Evolutionary conservation across 2,797 vertebrate species (phyloP).

Genomic region (Xiphorhynchus erythropygius): DNA sequence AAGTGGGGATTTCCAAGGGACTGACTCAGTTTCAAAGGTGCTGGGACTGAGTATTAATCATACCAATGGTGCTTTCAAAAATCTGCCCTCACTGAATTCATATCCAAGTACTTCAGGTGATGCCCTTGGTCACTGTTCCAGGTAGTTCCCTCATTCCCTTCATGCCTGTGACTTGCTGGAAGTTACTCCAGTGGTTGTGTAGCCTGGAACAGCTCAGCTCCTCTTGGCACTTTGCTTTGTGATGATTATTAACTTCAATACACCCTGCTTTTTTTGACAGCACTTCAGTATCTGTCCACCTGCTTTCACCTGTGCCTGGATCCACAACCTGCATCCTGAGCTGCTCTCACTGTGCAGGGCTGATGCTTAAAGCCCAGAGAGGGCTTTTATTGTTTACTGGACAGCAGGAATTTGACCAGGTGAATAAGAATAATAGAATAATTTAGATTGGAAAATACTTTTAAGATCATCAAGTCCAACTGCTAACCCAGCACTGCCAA

Average conservation of each 20-base stretch:
- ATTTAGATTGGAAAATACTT: background rate
- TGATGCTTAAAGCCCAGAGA: background rate
- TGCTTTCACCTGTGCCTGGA: background rate
- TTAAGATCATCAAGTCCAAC: background rate
- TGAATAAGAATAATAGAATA: background rate
- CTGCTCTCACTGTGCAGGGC: background rate
- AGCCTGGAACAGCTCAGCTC: background rate
- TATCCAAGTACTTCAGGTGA: background rate
- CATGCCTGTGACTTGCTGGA: background rate
- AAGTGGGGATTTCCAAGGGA: background rate
- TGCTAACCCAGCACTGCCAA: background rate
- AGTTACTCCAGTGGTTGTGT: background rate
- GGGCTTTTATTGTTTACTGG: background rate
- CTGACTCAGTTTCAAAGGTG: background rate
- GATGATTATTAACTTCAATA: background rate
- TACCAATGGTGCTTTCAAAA: background rate
- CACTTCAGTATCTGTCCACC: background rate
- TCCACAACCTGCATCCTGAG: background rate
- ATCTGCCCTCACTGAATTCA: background rate
- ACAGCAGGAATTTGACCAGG: background rate
- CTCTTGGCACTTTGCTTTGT: background rate
- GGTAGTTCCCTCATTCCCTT: accelerated
- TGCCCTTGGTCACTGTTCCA: background rate
- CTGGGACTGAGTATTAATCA: background rate
- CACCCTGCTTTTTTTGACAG: background rate